Evolutionary conservation across 1,140 invertebrate genomes (phyloP).

Genomic region (Paralvinella palmiformis): DNA sequence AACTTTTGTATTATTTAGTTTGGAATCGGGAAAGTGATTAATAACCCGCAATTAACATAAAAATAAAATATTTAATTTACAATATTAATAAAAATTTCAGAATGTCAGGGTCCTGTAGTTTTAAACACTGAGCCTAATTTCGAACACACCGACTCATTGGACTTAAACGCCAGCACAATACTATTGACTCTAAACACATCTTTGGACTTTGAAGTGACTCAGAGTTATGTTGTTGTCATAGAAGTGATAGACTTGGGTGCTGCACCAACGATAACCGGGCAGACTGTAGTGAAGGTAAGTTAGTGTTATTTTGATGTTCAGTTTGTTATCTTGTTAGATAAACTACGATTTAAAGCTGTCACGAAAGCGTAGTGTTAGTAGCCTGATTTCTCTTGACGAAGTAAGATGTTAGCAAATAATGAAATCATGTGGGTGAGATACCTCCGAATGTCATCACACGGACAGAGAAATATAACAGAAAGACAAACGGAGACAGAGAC

Average conservation of each 20-base stretch:
- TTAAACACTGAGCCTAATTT: slow-evolving; percentile 17
- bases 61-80: not conserved
- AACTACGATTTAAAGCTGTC: not conserved
- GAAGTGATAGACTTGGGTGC: slow-evolving; percentile 23
- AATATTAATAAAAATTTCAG: not conserved
- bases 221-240: slow-evolving; percentile 21
- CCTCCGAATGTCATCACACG: too few relatives aligned
- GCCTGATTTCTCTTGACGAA: too few relatives aligned
- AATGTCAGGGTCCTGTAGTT: not conserved
- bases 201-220: slow-evolving; percentile 26
- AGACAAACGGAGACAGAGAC: too few relatives aligned
- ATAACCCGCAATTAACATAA: not conserved
- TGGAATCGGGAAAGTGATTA: too few relatives aligned
- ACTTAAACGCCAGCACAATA: slow-evolving; percentile 20
- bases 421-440: too few relatives aligned
- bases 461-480: too few relatives aligned
- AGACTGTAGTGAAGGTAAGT: slow-evolving; percentile 25
- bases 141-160: slow-evolving; percentile 19
- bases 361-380: not conserved
- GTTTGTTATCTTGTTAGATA: not conserved
- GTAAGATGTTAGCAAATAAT: too few relatives aligned
- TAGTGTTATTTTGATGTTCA: not conserved
- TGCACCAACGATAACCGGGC: slow-evolving; percentile 23
- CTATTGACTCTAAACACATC: slow-evolving; percentile 23
- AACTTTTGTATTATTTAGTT: too few relatives aligned